Evolutionary conservation across 1,140 invertebrate species (phyloP).

Genomic region (Drosophila jambulina): DNA sequence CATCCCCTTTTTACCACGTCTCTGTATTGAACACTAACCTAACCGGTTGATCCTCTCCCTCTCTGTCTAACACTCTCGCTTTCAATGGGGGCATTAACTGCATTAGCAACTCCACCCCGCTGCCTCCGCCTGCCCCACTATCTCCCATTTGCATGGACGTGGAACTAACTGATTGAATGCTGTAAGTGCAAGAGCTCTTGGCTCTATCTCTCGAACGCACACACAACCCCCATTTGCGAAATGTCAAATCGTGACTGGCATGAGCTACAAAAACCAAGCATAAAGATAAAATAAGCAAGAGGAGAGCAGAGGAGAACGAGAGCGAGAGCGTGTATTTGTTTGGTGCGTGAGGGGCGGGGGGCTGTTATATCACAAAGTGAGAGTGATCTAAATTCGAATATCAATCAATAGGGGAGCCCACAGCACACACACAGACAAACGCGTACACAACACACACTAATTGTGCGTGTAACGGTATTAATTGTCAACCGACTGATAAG

Average conservation of each 20-base stretch:
- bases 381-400: conserved; percentile 59
- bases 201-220: background rate
- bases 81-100: conserved; percentile 10
- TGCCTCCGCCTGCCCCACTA: background rate
- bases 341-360: conserved; percentile 16
- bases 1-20: background rate
- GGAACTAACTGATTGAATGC: conserved; percentile 3
- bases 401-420: conserved; percentile 38
- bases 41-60: conserved; percentile 11
- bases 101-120: conserved; percentile 10
- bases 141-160: conserved; percentile 18
- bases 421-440: conserved; percentile 2
- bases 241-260: conserved; percentile 43
- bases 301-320: conserved; percentile 5
- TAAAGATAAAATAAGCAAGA: conserved; percentile 23
- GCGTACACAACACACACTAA: background rate
- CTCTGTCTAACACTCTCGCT: conserved; percentile 15
- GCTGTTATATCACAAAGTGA: conserved; percentile 61
- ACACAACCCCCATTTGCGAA: conserved; percentile 26
- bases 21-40: background rate
- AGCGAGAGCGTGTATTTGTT: conserved; percentile 28
- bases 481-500: conserved; percentile 56
- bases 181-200: conserved; percentile 5
- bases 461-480: conserved; percentile 55
- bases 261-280: conserved; percentile 15